A percentile compares a stretch with the other conserved stretches of the same genome.
These are phyloP conservation scores for Xenops minutus DNA, from an alignment of 2,797 vertebrate genomes.

Conservation along the genomic window DNA sequence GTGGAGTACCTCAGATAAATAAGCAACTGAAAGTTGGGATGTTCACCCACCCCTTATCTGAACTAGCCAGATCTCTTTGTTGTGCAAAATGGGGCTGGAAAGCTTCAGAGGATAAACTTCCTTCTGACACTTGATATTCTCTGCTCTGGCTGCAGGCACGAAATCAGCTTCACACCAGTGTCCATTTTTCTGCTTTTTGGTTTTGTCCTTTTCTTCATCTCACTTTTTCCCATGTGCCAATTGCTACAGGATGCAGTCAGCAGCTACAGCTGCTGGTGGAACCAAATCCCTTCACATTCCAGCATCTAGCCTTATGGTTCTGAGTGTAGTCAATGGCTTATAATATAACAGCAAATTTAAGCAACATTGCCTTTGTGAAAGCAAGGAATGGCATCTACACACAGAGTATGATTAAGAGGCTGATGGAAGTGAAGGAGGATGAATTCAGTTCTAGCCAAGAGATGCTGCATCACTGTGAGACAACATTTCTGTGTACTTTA, in stretches of 20 bases:
- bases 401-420: not conserved
- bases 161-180: not conserved
- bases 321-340: not conserved
- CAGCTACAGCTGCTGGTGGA: not conserved
- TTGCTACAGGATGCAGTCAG: not conserved
- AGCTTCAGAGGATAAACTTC: not conserved
- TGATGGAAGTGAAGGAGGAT: not conserved
- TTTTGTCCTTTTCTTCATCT: not conserved
- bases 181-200: not conserved
- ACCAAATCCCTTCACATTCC: not conserved
- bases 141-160: not conserved
- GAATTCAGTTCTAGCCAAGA: not conserved
- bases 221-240: not conserved
- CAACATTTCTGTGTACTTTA: not conserved
- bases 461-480: not conserved
- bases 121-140: constrained; percentile 2
- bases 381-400: not conserved
- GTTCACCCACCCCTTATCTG: constrained; percentile 39
- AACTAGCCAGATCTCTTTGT: constrained; percentile 44
- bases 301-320: not conserved
- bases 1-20: constrained; percentile 31
- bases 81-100: constrained; percentile 29
- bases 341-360: not conserved
- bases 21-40: constrained; percentile 44
- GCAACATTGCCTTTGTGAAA: not conserved